phyloP scores from a whole-genome alignment of 2,888 invertebrate genomes.

The Hololepta plana region DNA sequence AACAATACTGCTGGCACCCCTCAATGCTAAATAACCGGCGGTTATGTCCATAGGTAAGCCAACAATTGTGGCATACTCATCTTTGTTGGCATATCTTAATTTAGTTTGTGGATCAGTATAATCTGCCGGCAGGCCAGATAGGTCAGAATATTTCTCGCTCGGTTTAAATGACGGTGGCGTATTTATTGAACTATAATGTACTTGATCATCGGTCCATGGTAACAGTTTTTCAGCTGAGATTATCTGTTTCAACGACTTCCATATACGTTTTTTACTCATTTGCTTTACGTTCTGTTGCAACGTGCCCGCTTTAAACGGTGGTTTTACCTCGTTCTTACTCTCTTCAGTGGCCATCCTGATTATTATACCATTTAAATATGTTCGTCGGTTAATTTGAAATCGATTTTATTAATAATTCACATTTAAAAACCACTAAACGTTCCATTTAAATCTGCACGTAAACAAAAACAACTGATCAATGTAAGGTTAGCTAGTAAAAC shows the following conservation, averaged over 20 bases:
- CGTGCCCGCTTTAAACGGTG: no score
- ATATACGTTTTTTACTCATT: slow-evolving; percentile 73
- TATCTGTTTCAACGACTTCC: slow-evolving; percentile 82
- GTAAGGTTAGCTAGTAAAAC: no score
- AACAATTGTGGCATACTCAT: slow-evolving; percentile 73
- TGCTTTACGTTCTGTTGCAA: no score
- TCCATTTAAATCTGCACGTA: no score
- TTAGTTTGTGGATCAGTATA: slow-evolving; percentile 87
- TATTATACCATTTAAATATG: no score
- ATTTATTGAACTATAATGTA: slow-evolving; percentile 73
- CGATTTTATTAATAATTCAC: no score
- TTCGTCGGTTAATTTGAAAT: no score
- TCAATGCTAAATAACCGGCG: slow-evolving; percentile 69
- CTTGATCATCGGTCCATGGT: slow-evolving; percentile 58
- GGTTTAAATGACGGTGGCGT: slow-evolving; percentile 85
- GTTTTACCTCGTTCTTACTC: no score
- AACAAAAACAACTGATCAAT: no score
- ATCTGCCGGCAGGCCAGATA: slow-evolving; percentile 70
- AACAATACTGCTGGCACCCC: slow-evolving; percentile 66
- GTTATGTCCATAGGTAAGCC: slow-evolving; percentile 84
- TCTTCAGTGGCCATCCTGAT: no score
- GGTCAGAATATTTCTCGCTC: slow-evolving; percentile 84
- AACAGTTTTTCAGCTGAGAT: slow-evolving; percentile 58
- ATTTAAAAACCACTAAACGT: no score
- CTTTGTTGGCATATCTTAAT: slow-evolving; percentile 64